Percentiles rank a stretch among this genome's conserved stretches.
These are phyloP conservation scores for Steatocranus sp. DNA, from an alignment of 2,797 vertebrate genomes.

Conservation along the genomic window DNA sequence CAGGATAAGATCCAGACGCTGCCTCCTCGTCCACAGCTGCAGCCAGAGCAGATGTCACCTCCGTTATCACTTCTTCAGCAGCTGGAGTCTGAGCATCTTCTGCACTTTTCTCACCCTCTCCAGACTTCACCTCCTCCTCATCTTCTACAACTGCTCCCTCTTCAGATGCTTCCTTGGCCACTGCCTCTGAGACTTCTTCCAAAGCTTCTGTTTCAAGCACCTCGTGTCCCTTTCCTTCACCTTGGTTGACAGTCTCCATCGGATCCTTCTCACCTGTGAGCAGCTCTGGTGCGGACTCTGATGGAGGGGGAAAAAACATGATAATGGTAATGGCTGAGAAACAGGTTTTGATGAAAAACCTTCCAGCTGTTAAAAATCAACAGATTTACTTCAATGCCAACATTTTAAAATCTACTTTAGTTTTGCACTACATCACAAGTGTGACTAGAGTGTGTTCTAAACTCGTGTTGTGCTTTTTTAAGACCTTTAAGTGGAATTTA, in stretches of 20 bases:
- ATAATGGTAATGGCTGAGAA: not conserved
- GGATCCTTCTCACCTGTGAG: conserved; percentile 31
- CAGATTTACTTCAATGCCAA: not conserved
- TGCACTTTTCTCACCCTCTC: conserved; percentile 1
- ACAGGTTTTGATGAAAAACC: not conserved
- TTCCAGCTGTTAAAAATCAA: not conserved
- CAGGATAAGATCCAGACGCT: not conserved
- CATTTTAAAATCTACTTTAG: not conserved
- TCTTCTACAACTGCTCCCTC: not conserved
- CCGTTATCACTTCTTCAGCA: not conserved
- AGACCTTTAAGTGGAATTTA: not conserved
- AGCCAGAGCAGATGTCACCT: not conserved
- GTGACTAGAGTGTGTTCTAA: not conserved
- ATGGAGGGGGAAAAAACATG: not conserved
- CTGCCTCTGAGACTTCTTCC: not conserved
- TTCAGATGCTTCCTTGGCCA: not conserved
- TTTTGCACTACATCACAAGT: not conserved
- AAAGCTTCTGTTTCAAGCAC: not conserved
- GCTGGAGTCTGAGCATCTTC: not conserved
- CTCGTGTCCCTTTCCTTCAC: not conserved
- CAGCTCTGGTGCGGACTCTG: conserved; percentile 41
- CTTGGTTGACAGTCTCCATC: conserved; percentile 10
- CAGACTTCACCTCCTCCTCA: not conserved
- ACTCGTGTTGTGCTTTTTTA: rapidly evolving
- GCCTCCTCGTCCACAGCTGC: not conserved